These are phyloP conservation scores for Sceloporus undulatus DNA, from an alignment of 2,113 vertebrate species.

Conservation along the genomic window DNA sequence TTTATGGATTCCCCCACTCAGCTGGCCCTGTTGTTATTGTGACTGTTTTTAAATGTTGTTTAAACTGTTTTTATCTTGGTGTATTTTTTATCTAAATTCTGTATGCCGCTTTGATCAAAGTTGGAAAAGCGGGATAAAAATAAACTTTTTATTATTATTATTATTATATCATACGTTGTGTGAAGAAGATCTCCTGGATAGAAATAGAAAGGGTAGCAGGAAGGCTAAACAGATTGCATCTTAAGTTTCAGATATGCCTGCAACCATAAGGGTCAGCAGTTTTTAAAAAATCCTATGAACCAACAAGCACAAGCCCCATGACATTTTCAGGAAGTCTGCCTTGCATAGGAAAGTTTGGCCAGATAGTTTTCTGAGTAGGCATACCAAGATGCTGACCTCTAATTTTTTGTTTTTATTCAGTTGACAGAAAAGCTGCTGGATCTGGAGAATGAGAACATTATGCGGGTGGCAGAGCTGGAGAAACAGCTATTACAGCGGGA, in stretches of 20 bases:
- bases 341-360: neutral
- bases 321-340: neutral
- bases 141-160: too few species aligned
- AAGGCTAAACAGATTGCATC: neutral
- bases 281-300: neutral
- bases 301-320: neutral
- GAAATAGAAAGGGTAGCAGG: too few species aligned
- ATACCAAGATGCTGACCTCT: neutral
- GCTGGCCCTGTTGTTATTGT: too few species aligned
- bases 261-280: neutral
- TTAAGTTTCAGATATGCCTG: neutral
- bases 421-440: slow-evolving; percentile 96
- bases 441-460: slow-evolving; percentile 97
- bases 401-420: slow-evolving; percentile 59
- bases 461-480: slow-evolving; percentile 95
- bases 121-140: too few species aligned
- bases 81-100: too few species aligned
- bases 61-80: too few species aligned
- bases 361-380: neutral
- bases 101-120: too few species aligned
- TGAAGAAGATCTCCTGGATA: neutral
- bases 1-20: too few species aligned
- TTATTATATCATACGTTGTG: too few species aligned
- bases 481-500: slow-evolving; percentile 92
- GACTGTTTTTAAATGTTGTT: too few species aligned